phyloP scores from a whole-genome alignment of 1,140 invertebrate genomes.

The Cyphomyrmex costatus region DNA sequence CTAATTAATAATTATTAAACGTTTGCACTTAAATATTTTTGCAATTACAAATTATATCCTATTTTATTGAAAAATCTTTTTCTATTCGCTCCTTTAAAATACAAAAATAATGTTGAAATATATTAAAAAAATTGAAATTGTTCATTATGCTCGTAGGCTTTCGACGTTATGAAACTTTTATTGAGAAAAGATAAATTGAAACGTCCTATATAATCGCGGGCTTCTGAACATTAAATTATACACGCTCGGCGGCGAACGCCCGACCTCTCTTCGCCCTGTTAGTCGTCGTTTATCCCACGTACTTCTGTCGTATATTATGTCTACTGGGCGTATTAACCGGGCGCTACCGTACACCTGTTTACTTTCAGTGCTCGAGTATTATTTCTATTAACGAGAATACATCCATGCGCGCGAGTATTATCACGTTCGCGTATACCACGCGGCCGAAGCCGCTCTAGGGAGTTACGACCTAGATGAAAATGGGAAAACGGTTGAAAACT shows the following conservation, averaged over 20 bases:
- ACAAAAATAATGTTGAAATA: not conserved
- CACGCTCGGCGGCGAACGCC: constrained; percentile 53
- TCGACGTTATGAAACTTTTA: not conserved
- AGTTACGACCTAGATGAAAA: constrained; percentile 55
- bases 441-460: constrained; percentile 29
- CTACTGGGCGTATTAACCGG: constrained; percentile 75
- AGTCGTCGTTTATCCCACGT: constrained; percentile 76
- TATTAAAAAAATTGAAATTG: not conserved
- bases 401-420: constrained; percentile 51
- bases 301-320: constrained; percentile 78
- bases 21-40: not conserved
- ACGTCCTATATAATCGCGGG: constrained; percentile 27
- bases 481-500: constrained; percentile 46
- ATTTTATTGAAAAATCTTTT: not conserved
- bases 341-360: constrained; percentile 78
- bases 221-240: constrained; percentile 68
- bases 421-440: constrained; percentile 9
- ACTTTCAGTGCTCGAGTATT: constrained; percentile 77
- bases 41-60: not conserved
- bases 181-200: constrained; percentile 22
- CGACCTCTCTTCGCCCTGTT: constrained; percentile 56
- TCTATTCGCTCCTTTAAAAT: not conserved
- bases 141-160: not conserved
- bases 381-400: constrained; percentile 76
- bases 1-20: not conserved